These are phyloP conservation scores for Chaetogeoica ovagalla DNA, from an alignment of 2,888 invertebrate genomes.

Conservation along the genomic window DNA sequence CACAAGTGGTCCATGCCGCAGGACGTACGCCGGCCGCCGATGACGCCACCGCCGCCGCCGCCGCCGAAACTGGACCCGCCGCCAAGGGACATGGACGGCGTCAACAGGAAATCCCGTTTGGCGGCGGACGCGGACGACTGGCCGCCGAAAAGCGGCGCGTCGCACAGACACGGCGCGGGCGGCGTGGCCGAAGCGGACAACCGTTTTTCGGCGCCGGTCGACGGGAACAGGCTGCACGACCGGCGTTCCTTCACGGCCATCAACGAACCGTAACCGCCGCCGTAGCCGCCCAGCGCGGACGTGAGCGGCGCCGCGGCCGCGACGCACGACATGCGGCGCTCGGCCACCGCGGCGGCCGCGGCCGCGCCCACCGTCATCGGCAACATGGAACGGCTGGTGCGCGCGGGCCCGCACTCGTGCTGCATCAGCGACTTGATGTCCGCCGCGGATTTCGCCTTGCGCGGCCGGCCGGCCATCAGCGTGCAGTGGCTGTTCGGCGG, in stretches of 20 bases:
- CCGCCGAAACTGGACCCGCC: conserved; percentile 33
- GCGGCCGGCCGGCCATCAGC: conserved; percentile 63
- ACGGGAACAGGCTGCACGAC: conserved; percentile 55
- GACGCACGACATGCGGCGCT: conserved; percentile 53
- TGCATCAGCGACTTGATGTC: conserved; percentile 75
- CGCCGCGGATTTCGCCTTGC: conserved; percentile 80
- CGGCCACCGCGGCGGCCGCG: conserved; percentile 49
- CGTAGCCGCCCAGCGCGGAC: conserved; percentile 7
- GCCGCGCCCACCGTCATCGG: conserved; percentile 55
- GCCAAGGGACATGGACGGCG: conserved; percentile 47
- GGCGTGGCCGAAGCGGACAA: conserved; percentile 26
- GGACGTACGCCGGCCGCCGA: conserved; percentile 48
- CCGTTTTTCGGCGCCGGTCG: conserved; percentile 35
- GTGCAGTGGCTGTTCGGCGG: conserved; percentile 58
- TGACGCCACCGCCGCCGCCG: background rate
- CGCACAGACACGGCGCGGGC: conserved; percentile 44
- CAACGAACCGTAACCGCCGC: conserved; percentile 40
- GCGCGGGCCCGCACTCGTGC: conserved; percentile 55
- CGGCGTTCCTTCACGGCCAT: conserved; percentile 52
- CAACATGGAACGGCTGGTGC: conserved; percentile 56
- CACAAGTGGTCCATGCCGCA: conserved; percentile 52
- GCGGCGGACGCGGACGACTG: conserved; percentile 21
- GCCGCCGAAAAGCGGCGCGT: conserved; percentile 25
- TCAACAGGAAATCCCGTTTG: conserved; percentile 53
- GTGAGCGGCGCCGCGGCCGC: conserved; percentile 36